A percentile compares a stretch with the other conserved stretches of the same genome.
These are phyloP conservation scores for Thelaira solivaga DNA, from an alignment of 2,888 invertebrate species.

Conservation along the genomic window DNA sequence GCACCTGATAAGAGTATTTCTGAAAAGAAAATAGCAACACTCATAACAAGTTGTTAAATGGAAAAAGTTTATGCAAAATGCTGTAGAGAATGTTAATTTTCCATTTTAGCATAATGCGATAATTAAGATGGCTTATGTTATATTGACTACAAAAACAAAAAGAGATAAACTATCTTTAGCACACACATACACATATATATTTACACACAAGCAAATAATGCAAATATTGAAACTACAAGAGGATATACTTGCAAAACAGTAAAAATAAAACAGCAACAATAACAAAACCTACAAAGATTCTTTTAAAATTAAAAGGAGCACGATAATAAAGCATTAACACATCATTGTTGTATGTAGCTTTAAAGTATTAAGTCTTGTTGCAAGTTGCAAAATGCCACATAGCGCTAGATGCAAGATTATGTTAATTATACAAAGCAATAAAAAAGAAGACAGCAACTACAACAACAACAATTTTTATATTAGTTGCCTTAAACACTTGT, in stretches of 20 bases:
- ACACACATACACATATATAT: background rate
- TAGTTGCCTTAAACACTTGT: constrained; percentile 16
- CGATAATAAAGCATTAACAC: constrained; percentile 59
- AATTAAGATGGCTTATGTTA: constrained; percentile 59
- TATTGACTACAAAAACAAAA: constrained; percentile 37
- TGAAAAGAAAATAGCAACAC: too few relatives aligned
- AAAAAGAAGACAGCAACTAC: constrained; percentile 15
- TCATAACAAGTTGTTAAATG: constrained; percentile 15
- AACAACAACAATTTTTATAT: background rate
- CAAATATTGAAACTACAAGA: background rate
- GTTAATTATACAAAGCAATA: constrained; percentile 48
- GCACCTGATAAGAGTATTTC: background rate
- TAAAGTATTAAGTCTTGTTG: constrained; percentile 38
- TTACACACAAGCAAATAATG: background rate
- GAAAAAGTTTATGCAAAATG: constrained; percentile 38
- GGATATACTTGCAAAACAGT: background rate
- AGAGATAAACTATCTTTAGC: constrained; percentile 41
- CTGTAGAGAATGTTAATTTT: constrained; percentile 54
- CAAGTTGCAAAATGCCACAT: constrained; percentile 35
- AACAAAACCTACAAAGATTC: constrained; percentile 14
- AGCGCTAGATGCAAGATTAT: constrained; percentile 48
- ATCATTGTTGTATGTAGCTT: constrained; percentile 22
- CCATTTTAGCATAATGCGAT: constrained; percentile 59
- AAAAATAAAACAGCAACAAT: background rate
- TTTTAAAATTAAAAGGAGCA: constrained; percentile 37